Base-by-base conservation (phyloP, 2,797 vertebrate species). In the Parambassis ranga region DNA sequence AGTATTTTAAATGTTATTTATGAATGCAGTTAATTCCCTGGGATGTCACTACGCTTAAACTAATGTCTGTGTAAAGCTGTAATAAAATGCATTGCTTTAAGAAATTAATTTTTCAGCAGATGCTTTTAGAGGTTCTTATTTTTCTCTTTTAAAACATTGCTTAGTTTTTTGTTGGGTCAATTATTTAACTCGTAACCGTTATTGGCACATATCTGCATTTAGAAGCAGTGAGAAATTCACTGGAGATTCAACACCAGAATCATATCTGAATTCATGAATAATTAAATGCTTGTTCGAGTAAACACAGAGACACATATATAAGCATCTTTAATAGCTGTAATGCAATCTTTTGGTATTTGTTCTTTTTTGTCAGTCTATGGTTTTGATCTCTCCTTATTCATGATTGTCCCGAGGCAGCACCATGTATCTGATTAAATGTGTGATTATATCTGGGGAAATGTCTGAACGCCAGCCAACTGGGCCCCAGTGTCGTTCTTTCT, bases 391-490 rank as follows among this genome's bases (percentile, higher is more conserved):
- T 31, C 36, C 41, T 56, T 48, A 53, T 23, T 49, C 42, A 16
- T 19, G 41, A 22, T 47, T 64, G 50, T 73, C 26, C 36, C 22
- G 23, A 39, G 42, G 65, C 36, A 44, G 20, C 24, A 20, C 31
- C 33, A 11, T 38, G 43, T 50, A 60, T 46, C 39, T 56, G 75
- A 71, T 79, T 73, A 18, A 31, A 65, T 71, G 77, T 71, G 51
- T 75, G 69, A 76, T 77, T 47, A 59, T 72, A 65, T 69, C 43
- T 44, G 38, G 35, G 37, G 28, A 65, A 70, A 64, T 52, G 41
- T 66, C 14, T 66, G 32, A 69, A 69, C 43, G 22, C n/a, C 18
- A 22, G 32, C 57, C 27, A 50, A 32, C 15, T 36, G 26, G 41
- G 41, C 49, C 66, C 14, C 10, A 22, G 39, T 51, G 38, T 39